Conservation (phyloP, 2,888 invertebrate species). For the Cyaniris semiargus region DNA sequence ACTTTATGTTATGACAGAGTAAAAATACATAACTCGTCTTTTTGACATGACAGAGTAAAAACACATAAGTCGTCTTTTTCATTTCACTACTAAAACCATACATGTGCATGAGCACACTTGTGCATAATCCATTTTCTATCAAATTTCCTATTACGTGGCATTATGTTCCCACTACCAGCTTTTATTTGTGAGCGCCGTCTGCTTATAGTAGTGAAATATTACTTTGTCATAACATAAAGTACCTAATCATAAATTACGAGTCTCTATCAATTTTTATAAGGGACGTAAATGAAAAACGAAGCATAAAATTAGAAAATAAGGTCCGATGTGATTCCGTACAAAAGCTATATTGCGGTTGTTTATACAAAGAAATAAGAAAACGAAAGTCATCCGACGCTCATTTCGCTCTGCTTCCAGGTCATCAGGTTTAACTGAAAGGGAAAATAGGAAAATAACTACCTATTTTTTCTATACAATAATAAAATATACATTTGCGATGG, state of each 20-base stretch:
- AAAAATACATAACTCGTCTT: too few species aligned
- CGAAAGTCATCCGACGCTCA: conserved; percentile 74
- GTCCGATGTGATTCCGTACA: conserved; percentile 9
- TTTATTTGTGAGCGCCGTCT: too few species aligned
- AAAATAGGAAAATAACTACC: conserved; percentile 45
- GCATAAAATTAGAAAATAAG: conserved; percentile 21
- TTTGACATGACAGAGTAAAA: too few species aligned
- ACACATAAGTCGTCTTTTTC: too few species aligned
- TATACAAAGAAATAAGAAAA: conserved; percentile 62
- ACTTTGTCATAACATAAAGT: background rate
- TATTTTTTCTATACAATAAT: conserved; percentile 31
- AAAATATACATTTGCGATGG: conserved; percentile 32
- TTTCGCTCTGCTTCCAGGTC: conserved; percentile 67
- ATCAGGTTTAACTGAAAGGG: conserved; percentile 64
- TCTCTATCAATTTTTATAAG: background rate
- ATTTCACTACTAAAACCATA: too few species aligned
- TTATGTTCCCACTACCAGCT: too few species aligned
- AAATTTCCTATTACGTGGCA: too few species aligned
- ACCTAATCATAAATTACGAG: background rate
- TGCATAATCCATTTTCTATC: too few species aligned
- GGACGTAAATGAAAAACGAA: conserved; percentile 15
- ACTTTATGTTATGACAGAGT: too few species aligned
- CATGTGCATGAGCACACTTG: too few species aligned
- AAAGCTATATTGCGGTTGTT: conserved; percentile 12
- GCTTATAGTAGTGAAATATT: too few species aligned